Conservation (phyloP, 2,888 invertebrate genomes). For the Caenorhabditis sp. region DNA sequence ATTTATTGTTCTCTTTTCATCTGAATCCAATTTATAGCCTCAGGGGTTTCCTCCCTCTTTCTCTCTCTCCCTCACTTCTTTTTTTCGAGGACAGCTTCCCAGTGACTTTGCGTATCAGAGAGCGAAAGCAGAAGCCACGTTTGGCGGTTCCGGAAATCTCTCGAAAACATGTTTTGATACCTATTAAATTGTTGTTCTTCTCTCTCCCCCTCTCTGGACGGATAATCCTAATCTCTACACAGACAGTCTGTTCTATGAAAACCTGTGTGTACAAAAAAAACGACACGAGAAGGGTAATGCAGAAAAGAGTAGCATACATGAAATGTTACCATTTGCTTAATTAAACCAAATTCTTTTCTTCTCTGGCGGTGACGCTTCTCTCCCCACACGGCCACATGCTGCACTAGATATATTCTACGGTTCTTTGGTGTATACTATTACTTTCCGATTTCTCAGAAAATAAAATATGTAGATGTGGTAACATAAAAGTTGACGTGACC, state of each 20-base stretch:
- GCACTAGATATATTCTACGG: background rate
- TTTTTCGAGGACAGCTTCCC: background rate
- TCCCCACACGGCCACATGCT: constrained; percentile 4
- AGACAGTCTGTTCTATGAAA: no score
- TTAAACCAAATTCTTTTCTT: constrained; percentile 50
- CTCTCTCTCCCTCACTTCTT: background rate
- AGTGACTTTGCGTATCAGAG: no score
- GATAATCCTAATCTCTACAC: constrained; percentile 13
- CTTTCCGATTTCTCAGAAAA: no score
- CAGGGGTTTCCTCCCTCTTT: constrained; percentile 6
- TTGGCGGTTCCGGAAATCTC: background rate
- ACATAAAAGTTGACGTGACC: no score
- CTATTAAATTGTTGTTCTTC: constrained; percentile 1
- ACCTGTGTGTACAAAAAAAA: background rate
- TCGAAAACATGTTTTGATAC: background rate
- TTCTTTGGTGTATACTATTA: background rate
- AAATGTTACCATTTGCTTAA: constrained; percentile 55
- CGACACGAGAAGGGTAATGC: background rate
- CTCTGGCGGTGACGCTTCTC: constrained; percentile 5
- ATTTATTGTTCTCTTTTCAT: constrained; percentile 22
- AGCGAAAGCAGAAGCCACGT: constrained; percentile 4
- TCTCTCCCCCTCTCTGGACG: background rate
- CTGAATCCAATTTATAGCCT: constrained; percentile 50
- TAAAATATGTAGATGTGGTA: no score
- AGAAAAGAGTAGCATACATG: constrained; percentile 11